Conservation (phyloP, 2,113 vertebrate species). For the Malaclemys terrapin region DNA sequence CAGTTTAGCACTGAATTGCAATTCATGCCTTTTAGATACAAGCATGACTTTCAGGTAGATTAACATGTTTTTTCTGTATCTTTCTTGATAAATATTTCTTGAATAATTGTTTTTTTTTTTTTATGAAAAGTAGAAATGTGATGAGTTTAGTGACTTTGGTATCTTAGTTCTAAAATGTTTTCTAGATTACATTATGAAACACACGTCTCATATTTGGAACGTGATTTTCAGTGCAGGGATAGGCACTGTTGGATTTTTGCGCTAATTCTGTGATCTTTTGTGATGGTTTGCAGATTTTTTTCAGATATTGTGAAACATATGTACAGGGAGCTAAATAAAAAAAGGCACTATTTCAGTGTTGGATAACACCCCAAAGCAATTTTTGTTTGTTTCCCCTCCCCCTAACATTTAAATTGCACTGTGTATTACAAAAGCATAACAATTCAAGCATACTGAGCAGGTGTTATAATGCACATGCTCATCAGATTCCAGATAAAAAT, state of each 20-base stretch:
- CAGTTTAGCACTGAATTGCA: conserved; percentile 19
- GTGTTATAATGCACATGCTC: background rate
- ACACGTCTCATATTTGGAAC: background rate
- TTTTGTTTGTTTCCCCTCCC: background rate
- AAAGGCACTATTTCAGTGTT: background rate
- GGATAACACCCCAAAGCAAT: background rate
- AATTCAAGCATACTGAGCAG: conserved; percentile 40
- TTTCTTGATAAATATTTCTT: background rate
- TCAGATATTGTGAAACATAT: background rate
- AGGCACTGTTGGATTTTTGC: background rate
- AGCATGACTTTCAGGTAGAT: background rate
- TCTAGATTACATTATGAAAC: background rate
- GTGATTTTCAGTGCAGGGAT: background rate
- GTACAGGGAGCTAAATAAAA: conserved; percentile 4
- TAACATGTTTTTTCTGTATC: background rate
- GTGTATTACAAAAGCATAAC: background rate
- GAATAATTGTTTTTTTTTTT: background rate
- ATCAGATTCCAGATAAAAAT: conserved; percentile 32
- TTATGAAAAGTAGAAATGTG: background rate
- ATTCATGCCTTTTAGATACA: background rate
- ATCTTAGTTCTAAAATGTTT: background rate
- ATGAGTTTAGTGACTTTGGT: conserved; percentile 5
- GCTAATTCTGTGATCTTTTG: background rate
- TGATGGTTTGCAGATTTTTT: background rate
- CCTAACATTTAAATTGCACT: conserved; percentile 35